Evolutionary conservation across 2,888 invertebrate genomes (phyloP), one percentile per base, ranked within the genome.

Genomic region (Osmoderma eremita): DNA sequence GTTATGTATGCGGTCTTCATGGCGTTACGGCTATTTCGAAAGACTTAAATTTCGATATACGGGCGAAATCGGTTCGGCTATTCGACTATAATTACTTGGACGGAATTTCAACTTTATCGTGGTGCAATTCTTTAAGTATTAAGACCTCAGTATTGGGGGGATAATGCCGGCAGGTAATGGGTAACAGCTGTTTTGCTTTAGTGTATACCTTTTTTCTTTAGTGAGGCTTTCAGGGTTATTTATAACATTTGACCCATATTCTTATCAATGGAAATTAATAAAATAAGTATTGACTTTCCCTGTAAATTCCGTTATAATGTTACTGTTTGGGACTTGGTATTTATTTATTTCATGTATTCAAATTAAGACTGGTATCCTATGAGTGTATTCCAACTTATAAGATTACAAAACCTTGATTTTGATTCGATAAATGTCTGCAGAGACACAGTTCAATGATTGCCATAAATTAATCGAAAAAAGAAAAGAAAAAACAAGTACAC

Each of bases 31-130:
- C 63, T 68, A 69, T 75, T 75, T 75, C 74, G 76, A 75, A 74
- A 75, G 73, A n/a, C 71, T 72, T 67, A 71, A 75, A 72, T 75
- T 74, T 75, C 72, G 62, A 71, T 74, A 69, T 74, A 75, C 69
- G 70, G 72, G 17, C 61, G 71, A 70, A 73, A 69, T 68, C 56
- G 36, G 15, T 15, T 10, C 5, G 2, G 6, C 36, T 5, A 12
- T 17, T 41, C 30, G 20, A 22, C 8, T 4, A 20, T 36, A 22
- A 36, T 36, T 36, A 62, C 22, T 51, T 22, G 15, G 50, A 12
- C 39, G 22, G 53, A 62, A 38, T 42, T 61, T 45, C 12, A 61
- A 36, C 45, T 30, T 48, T 61, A 10, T n/a, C 30, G 36, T 45
- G 45, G 45, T 45, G 30, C 45, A 30, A 61, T 61, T 61, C 45